These are phyloP conservation scores for Astropecten irregularis DNA, from an alignment of 53 echinoderm and acorn worm genomes.

Conservation along the genomic window DNA sequence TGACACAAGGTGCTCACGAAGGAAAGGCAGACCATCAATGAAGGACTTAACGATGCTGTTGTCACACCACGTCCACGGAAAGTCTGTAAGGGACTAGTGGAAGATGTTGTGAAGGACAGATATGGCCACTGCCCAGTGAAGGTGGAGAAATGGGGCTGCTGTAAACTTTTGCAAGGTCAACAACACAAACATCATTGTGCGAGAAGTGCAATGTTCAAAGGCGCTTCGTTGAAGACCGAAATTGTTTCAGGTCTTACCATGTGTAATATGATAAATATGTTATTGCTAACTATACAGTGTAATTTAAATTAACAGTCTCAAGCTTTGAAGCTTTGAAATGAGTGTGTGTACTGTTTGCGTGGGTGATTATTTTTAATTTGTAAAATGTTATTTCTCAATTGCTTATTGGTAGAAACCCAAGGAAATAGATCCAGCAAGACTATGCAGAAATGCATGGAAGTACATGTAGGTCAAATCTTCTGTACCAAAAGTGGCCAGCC, in stretches of 20 bases:
- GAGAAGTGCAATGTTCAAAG: slow-evolving; percentile 26
- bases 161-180: slow-evolving; percentile 24
- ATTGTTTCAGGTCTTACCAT: slow-evolving; percentile 20
- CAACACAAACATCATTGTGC: not conserved
- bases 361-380: no score
- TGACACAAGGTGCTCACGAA: not conserved
- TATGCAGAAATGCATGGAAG: no score
- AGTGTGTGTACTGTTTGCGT: no score
- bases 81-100: not conserved
- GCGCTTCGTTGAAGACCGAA: slow-evolving; percentile 32
- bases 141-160: slow-evolving; percentile 31
- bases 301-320: no score
- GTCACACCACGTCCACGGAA: slow-evolving; percentile 28
- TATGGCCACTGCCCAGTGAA: slow-evolving; percentile 47
- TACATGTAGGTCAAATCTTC: no score
- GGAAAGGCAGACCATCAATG: slow-evolving; percentile 1
- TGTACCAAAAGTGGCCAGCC: no score
- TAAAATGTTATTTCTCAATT: no score
- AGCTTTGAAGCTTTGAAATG: no score
- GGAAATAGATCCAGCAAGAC: no score
- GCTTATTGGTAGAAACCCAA: no score
- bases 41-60: not conserved
- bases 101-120: slow-evolving; percentile 28
- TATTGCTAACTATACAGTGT: no score
- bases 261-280: not conserved